phyloP scores from a whole-genome alignment of 2,888 invertebrate genomes.

The Pseudococcus viburni region DNA sequence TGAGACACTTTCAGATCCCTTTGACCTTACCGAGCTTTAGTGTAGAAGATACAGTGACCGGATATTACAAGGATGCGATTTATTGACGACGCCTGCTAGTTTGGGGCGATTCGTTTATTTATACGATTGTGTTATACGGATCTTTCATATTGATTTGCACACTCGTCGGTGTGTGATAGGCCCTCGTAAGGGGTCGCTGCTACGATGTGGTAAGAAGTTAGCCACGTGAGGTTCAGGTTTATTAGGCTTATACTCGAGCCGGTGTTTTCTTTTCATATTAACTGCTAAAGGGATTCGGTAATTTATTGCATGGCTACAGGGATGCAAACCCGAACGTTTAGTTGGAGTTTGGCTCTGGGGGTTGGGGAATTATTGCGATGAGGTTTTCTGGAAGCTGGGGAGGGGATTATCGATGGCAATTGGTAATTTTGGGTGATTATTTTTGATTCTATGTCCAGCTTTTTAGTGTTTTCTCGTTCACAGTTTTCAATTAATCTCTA shows the following conservation, averaged over 20 bases:
- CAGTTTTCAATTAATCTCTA: no score
- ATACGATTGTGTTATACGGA: neutral
- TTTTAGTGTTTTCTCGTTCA: no score
- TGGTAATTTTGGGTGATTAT: neutral
- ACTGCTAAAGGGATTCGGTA: neutral
- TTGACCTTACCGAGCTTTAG: no score
- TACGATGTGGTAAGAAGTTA: neutral
- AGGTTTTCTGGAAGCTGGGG: no score
- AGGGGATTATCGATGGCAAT: no score
- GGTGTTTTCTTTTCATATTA: conserved; percentile 2
- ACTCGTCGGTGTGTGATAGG: neutral
- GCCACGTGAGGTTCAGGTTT: conserved; percentile 14
- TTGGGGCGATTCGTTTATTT: neutral
- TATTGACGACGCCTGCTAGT: neutral
- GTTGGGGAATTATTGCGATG: neutral
- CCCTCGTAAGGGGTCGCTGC: neutral
- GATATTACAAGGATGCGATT: conserved; percentile 25
- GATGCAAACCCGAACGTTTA: conserved; percentile 14
- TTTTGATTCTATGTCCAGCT: neutral
- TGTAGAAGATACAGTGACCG: neutral
- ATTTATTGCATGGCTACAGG: neutral
- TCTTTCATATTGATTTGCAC: conserved; percentile 6
- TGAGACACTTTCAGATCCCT: neutral
- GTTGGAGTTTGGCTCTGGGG: neutral
- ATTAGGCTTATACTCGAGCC: neutral